Base-by-base conservation (phyloP, 2,113 vertebrate genomes). In the Piprites chloris region DNA sequence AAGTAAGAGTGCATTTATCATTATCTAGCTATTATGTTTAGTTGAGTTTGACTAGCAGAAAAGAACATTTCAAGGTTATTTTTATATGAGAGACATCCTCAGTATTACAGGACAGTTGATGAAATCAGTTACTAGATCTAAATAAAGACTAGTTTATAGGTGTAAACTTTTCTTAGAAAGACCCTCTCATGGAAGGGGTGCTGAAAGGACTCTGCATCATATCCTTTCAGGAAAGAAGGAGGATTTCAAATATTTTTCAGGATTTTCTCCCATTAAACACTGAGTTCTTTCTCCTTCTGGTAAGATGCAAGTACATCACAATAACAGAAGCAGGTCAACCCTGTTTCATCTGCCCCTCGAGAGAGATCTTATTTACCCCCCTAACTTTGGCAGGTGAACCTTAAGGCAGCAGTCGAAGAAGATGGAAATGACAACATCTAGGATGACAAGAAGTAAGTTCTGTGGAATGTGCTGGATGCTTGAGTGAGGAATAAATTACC, bases 131-230 rank as follows among this genome's bases (percentile, higher is more conserved):
- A 41, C 35, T 59, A 65, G 30, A 41, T 28, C 27, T 55, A 81
- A 85, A 59, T 21, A 53, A 90, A 55, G 55, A 35, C 24, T 68
- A 76, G 8, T 72, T 8, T 26, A 3, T 14, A 41, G 17, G 6
- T 55, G 16, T n/a, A 74, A 46, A 53, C 55, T 85, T 59, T 8
- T 44, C 50, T 81, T 77, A 24, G 59, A 62, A 92, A 63, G 12
- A 33, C 5, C 3, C 2, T 76, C 5, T 76, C 12, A 84, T 26
- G 23, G 71, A 66, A 47, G 8, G 2, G 3, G 4, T 35, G 30
- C 11, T 0, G 2, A 67, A 72, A 33, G 8, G 3, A 7, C 12
- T 79, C 8, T 12, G 22, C 5, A 52, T 22, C 7, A 19, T n/a
- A 23, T 59, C 9, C 24, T 69, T 66, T 78, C 72, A 83, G 50